These are phyloP conservation scores for Charadrius vociferus DNA, from an alignment of 2,113 vertebrate species.

Conservation along the genomic window DNA sequence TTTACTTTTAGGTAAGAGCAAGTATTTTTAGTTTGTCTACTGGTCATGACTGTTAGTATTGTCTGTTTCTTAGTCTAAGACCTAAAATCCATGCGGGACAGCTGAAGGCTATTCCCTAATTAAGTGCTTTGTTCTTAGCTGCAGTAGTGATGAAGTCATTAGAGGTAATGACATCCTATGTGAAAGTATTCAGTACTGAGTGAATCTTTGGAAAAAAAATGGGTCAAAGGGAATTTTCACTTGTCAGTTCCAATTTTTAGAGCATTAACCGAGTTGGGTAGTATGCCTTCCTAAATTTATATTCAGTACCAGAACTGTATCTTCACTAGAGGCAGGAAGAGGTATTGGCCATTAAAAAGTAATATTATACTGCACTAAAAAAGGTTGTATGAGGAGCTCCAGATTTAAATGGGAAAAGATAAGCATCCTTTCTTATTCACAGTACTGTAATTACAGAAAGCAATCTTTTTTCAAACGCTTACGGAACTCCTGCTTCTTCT, in stretches of 20 bases:
- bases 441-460: neutral
- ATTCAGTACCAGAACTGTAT: neutral
- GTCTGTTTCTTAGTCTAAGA: neutral
- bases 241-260: neutral
- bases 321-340: neutral
- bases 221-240: neutral
- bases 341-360: neutral
- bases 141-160: neutral
- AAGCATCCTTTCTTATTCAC: neutral
- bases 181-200: neutral
- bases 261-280: neutral
- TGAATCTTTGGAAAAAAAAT: neutral
- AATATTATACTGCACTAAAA: neutral
- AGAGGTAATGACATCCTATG: neutral
- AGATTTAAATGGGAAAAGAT: neutral
- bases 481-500: neutral
- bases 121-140: neutral
- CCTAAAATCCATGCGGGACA: neutral
- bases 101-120: neutral
- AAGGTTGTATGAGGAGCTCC: neutral
- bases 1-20: neutral
- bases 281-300: neutral
- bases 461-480: neutral
- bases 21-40: neutral
- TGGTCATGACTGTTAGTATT: neutral